Base-by-base conservation (phyloP, 2,888 invertebrate species). In the Philopedon plagiatum region DNA sequence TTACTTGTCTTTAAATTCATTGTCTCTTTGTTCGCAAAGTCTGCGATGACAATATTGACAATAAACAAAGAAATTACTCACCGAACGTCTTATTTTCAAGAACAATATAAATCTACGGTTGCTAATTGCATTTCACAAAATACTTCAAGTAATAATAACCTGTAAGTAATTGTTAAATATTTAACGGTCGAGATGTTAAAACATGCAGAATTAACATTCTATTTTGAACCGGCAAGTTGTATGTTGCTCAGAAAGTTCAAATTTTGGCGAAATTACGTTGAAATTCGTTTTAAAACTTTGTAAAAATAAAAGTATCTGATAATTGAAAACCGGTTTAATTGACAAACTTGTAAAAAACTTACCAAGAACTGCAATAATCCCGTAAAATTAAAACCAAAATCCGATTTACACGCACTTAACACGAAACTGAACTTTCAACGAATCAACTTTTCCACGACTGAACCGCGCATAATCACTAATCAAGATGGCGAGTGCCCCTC, bases 391-490 rank as follows among this genome's bases (percentile, higher is more conserved):
- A 76, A 51, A 61, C 66, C 19, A 34, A 73, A 73, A 66, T 72
- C 62, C 46, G 44, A 71, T 51, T 54, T 34, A 66, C 54, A 78
- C 78, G 79, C 78, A 77, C 75, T 76, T 74, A 49, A 74, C 78
- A 81, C 80, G 78, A 78, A 71, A 78, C 75, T 78, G 70, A 75
- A 76, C 75, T 69, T 69, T 78, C 76, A 76, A 81, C 78, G 79
- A 79, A 82, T 79, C 70, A 65, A 66, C 51, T 81, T 81, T 78
- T 76, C 75, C 77, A 78, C 77, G 79, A 84, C 83, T 84, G 80
- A 83, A 82, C 80, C 82, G 84, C 84, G 84, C 83, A 83, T 78
- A 80, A 82, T 81, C 81, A 75, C 80, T 76, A 82, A 81, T 81
- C 81, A 83, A 83, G 78, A 83, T 84, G 84, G 84, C 83, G 83